Evolutionary conservation across 2,888 invertebrate species (phyloP).

Genomic region (Dilophus febrilis): DNA sequence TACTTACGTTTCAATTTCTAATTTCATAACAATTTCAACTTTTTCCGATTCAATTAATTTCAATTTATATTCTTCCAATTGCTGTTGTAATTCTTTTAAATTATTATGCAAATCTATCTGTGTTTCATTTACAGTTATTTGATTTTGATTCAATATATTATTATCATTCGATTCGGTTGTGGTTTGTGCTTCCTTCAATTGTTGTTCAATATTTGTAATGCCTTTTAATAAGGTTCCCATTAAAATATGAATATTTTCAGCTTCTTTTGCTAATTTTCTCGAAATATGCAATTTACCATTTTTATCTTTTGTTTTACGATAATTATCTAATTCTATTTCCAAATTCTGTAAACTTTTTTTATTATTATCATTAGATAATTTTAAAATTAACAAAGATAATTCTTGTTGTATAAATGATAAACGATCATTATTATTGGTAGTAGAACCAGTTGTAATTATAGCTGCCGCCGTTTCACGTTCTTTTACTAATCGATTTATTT

Average conservation of each 20-base stretch:
- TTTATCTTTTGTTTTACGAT: slow-evolving; percentile 25
- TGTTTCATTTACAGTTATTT: not conserved
- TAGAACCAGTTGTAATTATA: no score
- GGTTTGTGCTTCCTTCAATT: not conserved
- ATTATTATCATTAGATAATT: slow-evolving; percentile 10
- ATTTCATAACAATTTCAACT: not conserved
- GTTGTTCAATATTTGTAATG: not conserved
- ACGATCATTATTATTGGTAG: not conserved
- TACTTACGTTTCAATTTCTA: slow-evolving; percentile 8
- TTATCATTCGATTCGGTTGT: not conserved
- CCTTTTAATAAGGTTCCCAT: not conserved
- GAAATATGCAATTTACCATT: slow-evolving; percentile 25
- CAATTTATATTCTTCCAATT: slow-evolving; percentile 15
- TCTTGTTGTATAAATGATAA: not conserved
- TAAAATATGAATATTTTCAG: slow-evolving; percentile 20
- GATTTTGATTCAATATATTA: no score
- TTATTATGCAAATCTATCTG: not conserved
- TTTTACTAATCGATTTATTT: slow-evolving; percentile 6
- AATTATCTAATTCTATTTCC: slow-evolving; percentile 25
- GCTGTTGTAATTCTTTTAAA: slow-evolving; percentile 5
- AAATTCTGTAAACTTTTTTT: slow-evolving; percentile 22
- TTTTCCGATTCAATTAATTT: not conserved
- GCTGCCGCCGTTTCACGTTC: not conserved
- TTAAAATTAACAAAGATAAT: not conserved
- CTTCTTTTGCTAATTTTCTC: slow-evolving; percentile 27